phyloP scores from a whole-genome alignment of 2,888 invertebrate species.

The Drosophila meridionalis region DNA sequence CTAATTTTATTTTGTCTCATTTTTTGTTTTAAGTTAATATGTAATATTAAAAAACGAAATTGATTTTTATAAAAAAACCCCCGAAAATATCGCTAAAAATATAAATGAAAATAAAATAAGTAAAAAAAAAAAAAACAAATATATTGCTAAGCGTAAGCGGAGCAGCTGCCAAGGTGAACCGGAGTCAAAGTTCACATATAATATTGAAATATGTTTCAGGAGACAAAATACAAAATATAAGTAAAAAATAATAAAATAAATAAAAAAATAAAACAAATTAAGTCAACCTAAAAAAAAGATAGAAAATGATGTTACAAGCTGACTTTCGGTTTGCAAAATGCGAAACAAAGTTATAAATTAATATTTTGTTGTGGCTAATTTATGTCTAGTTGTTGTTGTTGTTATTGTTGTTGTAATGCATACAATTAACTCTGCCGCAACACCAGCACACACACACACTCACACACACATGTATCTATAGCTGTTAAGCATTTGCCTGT shows the following conservation, averaged over 20 bases:
- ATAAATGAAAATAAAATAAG: slow-evolving; percentile 8
- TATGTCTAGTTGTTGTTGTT: slow-evolving; percentile 63
- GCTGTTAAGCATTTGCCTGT: slow-evolving; percentile 29
- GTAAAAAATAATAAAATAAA: slow-evolving; percentile 5
- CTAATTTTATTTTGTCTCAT: background rate
- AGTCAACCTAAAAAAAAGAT: slow-evolving; percentile 34
- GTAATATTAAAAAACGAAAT: slow-evolving; percentile 15
- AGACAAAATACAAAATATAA: slow-evolving; percentile 13
- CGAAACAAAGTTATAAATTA: slow-evolving; percentile 64
- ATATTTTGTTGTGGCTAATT: slow-evolving; percentile 69
- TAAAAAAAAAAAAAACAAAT: background rate
- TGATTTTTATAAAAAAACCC: slow-evolving; percentile 8
- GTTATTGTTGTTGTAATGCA: slow-evolving; percentile 60
- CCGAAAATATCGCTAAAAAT: background rate
- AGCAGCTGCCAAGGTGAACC: slow-evolving; percentile 58
- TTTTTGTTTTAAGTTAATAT: slow-evolving; percentile 4
- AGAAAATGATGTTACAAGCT: slow-evolving; percentile 57
- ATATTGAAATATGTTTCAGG: slow-evolving; percentile 46
- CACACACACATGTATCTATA: slow-evolving; percentile 23
- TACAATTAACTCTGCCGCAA: slow-evolving; percentile 68
- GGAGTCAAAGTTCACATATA: slow-evolving; percentile 57
- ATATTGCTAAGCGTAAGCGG: slow-evolving; percentile 8
- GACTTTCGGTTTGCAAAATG: slow-evolving; percentile 71
- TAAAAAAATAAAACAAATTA: slow-evolving; percentile 27
- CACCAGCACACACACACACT: slow-evolving; percentile 34